phyloP scores from a whole-genome alignment of 2,113 vertebrate genomes.

The Salvelinus namaycush region DNA sequence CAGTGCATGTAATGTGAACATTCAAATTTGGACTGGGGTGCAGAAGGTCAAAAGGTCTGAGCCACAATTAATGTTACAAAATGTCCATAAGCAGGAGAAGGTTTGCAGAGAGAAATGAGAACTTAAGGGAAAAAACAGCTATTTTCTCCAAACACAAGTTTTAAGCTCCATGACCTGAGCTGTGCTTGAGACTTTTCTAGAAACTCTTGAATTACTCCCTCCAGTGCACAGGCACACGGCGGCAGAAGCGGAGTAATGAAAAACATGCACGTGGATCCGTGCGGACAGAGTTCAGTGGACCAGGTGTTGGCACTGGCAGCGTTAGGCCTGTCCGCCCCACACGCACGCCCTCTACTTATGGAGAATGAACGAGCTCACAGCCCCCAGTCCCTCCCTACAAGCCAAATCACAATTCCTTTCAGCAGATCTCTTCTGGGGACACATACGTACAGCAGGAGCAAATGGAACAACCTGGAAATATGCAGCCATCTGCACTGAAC shows the following conservation, averaged over 20 bases:
- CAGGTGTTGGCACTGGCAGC: constrained; percentile 27
- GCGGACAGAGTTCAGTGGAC: constrained; percentile 44
- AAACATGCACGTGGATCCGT: constrained; percentile 34
- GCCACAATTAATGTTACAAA: neutral
- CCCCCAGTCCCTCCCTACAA: constrained; percentile 3
- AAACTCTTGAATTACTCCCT: constrained; percentile 44
- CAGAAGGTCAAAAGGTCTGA: neutral
- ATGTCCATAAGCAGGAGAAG: neutral
- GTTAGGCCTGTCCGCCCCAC: constrained; percentile 21
- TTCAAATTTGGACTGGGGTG: neutral
- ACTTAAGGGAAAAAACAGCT: neutral
- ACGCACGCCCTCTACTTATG: constrained; percentile 42
- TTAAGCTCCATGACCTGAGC: neutral
- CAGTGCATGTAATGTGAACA: neutral
- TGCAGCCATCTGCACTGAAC: constrained; percentile 54
- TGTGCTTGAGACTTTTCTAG: constrained; percentile 23
- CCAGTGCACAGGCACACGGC: constrained; percentile 33
- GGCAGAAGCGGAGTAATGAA: constrained; percentile 49
- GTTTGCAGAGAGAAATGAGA: neutral
- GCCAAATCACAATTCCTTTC: constrained; percentile 40
- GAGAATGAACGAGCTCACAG: constrained; percentile 31
- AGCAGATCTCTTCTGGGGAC: constrained; percentile 23
- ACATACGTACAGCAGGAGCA: constrained; percentile 7
- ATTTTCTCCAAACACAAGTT: neutral
- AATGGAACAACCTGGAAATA: constrained; percentile 56